phyloP scores from a whole-genome alignment of 2,888 invertebrate genomes.

The Silvanus unidentatus region DNA sequence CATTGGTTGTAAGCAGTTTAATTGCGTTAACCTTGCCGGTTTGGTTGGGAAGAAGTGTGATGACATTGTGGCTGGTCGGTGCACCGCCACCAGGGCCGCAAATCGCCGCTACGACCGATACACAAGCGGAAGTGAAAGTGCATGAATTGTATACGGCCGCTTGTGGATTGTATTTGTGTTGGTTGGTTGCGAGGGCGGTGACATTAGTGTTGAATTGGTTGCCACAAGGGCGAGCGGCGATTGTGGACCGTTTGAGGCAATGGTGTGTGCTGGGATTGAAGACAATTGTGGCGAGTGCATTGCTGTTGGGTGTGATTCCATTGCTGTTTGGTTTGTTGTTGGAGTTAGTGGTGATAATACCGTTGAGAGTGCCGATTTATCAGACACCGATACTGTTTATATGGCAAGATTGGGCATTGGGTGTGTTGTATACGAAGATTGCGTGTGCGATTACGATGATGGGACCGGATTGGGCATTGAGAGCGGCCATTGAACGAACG shows the following conservation, averaged over 20 bases:
- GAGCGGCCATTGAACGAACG: conserved; percentile 85
- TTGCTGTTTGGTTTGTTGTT: conserved; percentile 86
- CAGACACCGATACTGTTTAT: conserved; percentile 85
- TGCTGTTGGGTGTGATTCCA: conserved; percentile 86
- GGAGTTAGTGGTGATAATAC: conserved; percentile 87
- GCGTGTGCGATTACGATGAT: conserved; percentile 94
- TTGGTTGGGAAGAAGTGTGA: conserved; percentile 80
- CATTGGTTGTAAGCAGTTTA: conserved; percentile 78
- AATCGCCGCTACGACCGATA: conserved; percentile 28
- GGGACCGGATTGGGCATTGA: conserved; percentile 95
- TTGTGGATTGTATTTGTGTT: conserved; percentile 89
- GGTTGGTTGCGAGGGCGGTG: conserved; percentile 81
- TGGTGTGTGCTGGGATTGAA: conserved; percentile 72
- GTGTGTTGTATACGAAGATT: conserved; percentile 95
- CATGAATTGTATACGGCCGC: conserved; percentile 97
- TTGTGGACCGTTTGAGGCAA: conserved; percentile 62
- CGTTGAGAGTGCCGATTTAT: conserved; percentile 83
- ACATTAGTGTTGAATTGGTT: conserved; percentile 81
- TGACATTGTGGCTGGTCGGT: conserved; percentile 78
- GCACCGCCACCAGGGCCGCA: conserved; percentile 42
- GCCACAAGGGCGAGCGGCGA: conserved; percentile 78
- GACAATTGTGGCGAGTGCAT: conserved; percentile 67
- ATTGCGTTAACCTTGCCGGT: conserved; percentile 85
- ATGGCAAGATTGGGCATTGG: conserved; percentile 97
- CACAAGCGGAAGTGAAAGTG: conserved; percentile 49